phyloP scores from a whole-genome alignment of 1,140 invertebrate species.

The Gerris buenoi region DNA sequence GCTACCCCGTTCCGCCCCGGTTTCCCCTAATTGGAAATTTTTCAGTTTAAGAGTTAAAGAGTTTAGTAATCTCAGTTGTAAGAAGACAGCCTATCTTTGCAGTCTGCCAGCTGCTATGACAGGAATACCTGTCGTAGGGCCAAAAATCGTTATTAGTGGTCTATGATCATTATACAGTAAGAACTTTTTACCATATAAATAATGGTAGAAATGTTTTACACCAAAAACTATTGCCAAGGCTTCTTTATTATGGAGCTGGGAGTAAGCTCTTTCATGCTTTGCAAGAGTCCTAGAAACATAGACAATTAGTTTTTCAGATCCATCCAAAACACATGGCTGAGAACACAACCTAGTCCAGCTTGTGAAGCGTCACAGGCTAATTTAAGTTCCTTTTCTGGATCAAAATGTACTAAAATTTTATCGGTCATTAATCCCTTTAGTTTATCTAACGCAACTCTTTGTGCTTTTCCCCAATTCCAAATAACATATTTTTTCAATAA shows the following conservation, averaged over 20 bases:
- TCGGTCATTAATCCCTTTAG: not conserved
- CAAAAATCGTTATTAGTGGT: not conserved
- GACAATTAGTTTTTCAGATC: not conserved
- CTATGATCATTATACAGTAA: not conserved
- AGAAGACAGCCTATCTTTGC: not conserved
- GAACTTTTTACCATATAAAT: not conserved
- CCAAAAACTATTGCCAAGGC: no score
- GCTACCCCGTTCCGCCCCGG: no score
- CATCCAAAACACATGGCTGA: not conserved
- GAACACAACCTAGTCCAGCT: not conserved
- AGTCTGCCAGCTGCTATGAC: not conserved
- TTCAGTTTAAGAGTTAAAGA: no score
- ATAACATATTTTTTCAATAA: not conserved
- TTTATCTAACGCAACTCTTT: not conserved
- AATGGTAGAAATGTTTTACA: not conserved
- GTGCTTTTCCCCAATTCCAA: not conserved
- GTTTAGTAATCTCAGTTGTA: no score
- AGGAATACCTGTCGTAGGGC: not conserved
- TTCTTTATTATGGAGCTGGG: not conserved
- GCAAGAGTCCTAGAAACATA: not conserved
- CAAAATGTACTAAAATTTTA: not conserved
- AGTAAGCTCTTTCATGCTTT: not conserved
- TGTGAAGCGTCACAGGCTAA: not conserved
- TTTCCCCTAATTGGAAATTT: no score
- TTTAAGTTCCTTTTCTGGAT: not conserved